Evolutionary conservation across 2,888 invertebrate genomes (phyloP).

Genomic region (Phania funesta): DNA sequence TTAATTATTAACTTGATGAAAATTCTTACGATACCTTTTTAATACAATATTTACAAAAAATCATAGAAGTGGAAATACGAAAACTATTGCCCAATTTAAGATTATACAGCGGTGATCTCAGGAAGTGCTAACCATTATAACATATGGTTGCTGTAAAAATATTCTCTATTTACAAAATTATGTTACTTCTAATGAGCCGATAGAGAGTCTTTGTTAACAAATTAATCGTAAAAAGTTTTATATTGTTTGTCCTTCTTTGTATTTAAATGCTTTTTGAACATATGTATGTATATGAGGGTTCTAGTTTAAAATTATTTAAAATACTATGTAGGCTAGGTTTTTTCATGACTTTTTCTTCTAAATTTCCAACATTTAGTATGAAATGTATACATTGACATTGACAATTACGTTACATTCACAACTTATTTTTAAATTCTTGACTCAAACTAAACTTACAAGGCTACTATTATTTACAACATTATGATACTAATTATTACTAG

Average conservation of each 20-base stretch:
- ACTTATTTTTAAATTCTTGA: constrained; percentile 45
- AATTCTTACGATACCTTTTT: constrained; percentile 11
- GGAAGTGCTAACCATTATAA: too few species aligned
- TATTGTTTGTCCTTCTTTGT: neutral
- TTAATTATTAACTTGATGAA: constrained; percentile 14
- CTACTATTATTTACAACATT: constrained; percentile 57
- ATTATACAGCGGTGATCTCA: neutral
- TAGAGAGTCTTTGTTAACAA: neutral
- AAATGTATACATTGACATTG: constrained; percentile 61
- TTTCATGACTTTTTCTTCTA: neutral
- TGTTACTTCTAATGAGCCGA: too few species aligned
- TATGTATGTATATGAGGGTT: neutral
- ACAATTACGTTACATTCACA: constrained; percentile 55
- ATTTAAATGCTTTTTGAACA: neutral
- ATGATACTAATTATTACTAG: constrained; percentile 39
- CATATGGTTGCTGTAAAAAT: too few species aligned
- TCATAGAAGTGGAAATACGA: neutral
- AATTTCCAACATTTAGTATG: constrained; percentile 39
- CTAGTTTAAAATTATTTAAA: constrained; percentile 51
- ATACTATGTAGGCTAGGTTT: constrained; percentile 19
- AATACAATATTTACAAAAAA: constrained; percentile 18
- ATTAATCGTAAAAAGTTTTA: neutral
- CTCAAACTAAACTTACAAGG: constrained; percentile 37
- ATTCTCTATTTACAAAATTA: too few species aligned
- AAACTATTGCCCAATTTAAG: neutral